phyloP scores from a whole-genome alignment of 1,140 invertebrate species.

The Bradynema listronoti region DNA sequence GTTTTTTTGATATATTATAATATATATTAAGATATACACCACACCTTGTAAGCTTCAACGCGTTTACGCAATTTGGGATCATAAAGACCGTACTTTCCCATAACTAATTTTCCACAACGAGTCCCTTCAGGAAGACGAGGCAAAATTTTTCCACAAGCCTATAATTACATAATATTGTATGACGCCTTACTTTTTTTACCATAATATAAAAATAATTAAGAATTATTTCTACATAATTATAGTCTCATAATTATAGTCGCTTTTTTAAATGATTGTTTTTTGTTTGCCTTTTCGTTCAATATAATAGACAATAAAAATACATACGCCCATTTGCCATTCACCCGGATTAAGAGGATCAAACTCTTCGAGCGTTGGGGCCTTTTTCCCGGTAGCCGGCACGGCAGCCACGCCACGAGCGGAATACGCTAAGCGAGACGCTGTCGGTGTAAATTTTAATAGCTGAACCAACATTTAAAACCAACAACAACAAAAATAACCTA shows the following conservation, averaged over 20 bases:
- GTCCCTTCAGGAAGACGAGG: slow-evolving; percentile 57
- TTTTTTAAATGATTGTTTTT: background rate
- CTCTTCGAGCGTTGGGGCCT: slow-evolving; percentile 43
- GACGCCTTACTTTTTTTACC: no score
- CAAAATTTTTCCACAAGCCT: slow-evolving; percentile 50
- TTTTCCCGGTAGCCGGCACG: slow-evolving; percentile 37
- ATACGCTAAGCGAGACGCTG: no score
- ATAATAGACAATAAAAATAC: background rate
- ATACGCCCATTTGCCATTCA: slow-evolving; percentile 51
- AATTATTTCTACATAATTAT: background rate
- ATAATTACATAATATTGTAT: no score
- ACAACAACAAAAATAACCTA: no score
- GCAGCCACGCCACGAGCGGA: background rate
- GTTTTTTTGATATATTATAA: no score
- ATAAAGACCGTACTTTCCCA: slow-evolving; percentile 57
- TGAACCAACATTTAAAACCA: no score
- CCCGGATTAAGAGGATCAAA: slow-evolving; percentile 55
- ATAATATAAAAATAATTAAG: background rate
- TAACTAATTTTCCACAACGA: slow-evolving; percentile 51
- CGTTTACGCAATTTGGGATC: no score
- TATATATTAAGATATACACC: no score
- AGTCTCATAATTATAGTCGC: background rate
- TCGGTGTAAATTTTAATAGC: no score
- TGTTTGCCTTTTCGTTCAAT: background rate
- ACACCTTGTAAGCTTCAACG: no score